Percentiles rank a stretch among this genome's conserved stretches.
Evolutionary conservation across 37 sponge, comb jelly and placozoan species (phyloP).

Genomic region (Spongia lamella): DNA sequence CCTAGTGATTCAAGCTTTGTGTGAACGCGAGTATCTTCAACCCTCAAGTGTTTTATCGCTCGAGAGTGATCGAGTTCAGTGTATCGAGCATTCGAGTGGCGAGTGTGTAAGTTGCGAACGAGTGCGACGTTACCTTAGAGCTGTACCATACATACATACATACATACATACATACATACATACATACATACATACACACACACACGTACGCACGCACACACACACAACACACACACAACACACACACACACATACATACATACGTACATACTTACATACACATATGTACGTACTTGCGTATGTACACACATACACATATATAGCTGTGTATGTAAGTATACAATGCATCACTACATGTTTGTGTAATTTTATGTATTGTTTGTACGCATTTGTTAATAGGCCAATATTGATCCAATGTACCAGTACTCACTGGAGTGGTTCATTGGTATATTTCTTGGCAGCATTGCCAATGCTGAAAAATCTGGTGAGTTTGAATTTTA

Average conservation of each 20-base stretch:
- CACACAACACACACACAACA: conserved; percentile 17
- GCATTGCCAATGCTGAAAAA: conserved; percentile 88
- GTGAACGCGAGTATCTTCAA: no score
- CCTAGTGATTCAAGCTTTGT: no score
- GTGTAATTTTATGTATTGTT: background rate
- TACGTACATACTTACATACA: no score
- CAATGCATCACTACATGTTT: background rate
- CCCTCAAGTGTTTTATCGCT: no score
- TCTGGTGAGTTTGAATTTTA: conserved; percentile 42
- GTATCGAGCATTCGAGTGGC: no score
- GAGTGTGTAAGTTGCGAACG: no score
- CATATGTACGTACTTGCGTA: no score
- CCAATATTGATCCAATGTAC: conserved; percentile 98
- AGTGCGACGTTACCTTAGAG: no score
- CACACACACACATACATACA: no score
- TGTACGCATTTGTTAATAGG: conserved; percentile 5
- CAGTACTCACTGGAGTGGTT: conserved; percentile 99
- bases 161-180: conserved; percentile 17
- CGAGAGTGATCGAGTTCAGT: no score
- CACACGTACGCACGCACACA: conserved; percentile 20
- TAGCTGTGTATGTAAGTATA: background rate
- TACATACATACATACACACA: conserved; percentile 26
- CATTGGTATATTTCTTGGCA: conserved; percentile 84
- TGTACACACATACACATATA: background rate
- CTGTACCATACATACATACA: no score